Base-by-base conservation (phyloP, 2,113 vertebrate genomes). In the Pelobates fuscus region DNA sequence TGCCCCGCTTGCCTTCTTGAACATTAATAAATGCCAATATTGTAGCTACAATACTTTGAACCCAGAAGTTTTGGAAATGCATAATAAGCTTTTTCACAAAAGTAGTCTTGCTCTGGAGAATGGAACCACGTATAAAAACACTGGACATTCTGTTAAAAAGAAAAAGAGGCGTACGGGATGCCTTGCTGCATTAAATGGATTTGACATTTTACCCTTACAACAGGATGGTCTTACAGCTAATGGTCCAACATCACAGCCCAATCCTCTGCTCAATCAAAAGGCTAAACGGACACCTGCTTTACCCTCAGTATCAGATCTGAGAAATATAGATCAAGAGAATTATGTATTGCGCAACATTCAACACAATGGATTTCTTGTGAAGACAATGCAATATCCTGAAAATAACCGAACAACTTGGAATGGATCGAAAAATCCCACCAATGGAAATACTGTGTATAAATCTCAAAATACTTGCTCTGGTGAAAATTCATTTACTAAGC, bases 31-130 rank as follows among this genome's bases (percentile, higher is more conserved):
- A 70, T 99, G 97, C 64, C 84, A 91, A 0, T 90, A 92, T 55
- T 99, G 96, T 85, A 81, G 93, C 10, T 98, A 92, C 81, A 92
- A 90, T 88, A 96, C 95, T 0, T 85, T 95, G 27, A 95, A 96
- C 80, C 97, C 96, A 0, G 97, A 99, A 78, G 95, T 99, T 20
- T 80, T 99, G 30, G 84, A 89, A 24, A 95, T 98, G 86, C 97
- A 99, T 87, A 92, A 91, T 82, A 88, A 90, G 55, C 86, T 99
- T 78, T 81, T 81, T 71, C 97, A 99, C 74, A 95, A 94, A 72
- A 92, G 86, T 0, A 92, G 94, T 6, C 63, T 44, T 0, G 0
- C 75, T 0, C 91, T 86, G 46, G 93, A 82, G 82, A 88, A 71
- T 2, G 80, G 80, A 7, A 68, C 65, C 2, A 79, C 86, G 29